Base-by-base conservation (phyloP, 2,888 invertebrate species). In the Eurois occulta region DNA sequence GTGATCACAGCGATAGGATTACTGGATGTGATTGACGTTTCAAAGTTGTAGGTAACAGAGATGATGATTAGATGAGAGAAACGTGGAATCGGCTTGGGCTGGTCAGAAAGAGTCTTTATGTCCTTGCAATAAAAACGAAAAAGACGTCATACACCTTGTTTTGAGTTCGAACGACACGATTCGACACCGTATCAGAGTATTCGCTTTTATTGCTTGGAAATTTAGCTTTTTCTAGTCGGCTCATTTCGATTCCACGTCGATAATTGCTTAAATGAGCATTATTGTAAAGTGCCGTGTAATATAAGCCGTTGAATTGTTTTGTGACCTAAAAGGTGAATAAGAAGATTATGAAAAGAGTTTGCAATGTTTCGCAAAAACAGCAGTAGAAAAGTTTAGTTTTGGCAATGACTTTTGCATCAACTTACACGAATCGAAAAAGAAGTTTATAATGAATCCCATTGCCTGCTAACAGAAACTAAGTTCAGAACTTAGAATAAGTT, bases 1-100 rank as follows among this genome's bases (percentile, higher is more conserved):
- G 65, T 76, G 76, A 87, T 81, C 70, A 62, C 60, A 6, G n/a
- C 35, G 71, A 78, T 72, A 75, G 74, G 72, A 78, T 84, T 71
- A 84, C 67, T 77, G 38, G 41, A 58, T 67, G 35, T 62, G 86
- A 77, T 77, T 84, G 68, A 69, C 68, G 32, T 80, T 68, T 32
- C 38, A 32, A 21, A 64, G 11, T 72, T 43, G 16, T 41, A 35
- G 21, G 21, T 58, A 21, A 41, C 24, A 35, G 46, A n/a, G n/a
- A n/a, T n/a, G n/a, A n/a, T n/a, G n/a, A 65, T 80, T 64, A 32
- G 52, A 28, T 16, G 28, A 16, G 41, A 52, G 43, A 65, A 38
- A 13, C 35, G 5, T 1, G 24, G 35, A 24, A 24, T 64, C 35
- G 6, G 11, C 21, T 62, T 24, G 4, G 24, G 24, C 16, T 38